Conservation (phyloP, 2,113 vertebrate genomes). For the Odocoileus virginianus region DNA sequence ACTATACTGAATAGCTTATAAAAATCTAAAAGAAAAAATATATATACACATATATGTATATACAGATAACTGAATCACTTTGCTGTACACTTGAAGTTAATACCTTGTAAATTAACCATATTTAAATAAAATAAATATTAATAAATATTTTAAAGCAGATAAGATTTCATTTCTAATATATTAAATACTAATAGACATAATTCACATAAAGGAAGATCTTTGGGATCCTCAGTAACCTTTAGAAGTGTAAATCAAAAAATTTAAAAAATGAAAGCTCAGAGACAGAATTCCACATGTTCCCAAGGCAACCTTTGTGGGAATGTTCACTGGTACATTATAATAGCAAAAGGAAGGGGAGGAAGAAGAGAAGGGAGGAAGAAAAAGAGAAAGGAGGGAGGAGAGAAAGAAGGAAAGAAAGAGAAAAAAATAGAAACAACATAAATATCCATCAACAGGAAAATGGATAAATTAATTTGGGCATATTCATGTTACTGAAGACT, state of each 20-base stretch:
- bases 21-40: background rate
- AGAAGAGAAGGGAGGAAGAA: background rate
- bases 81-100: background rate
- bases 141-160: background rate
- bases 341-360: background rate
- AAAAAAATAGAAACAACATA: background rate
- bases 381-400: background rate
- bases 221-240: background rate
- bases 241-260: background rate
- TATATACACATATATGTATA: background rate
- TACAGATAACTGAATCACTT: background rate
- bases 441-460: background rate
- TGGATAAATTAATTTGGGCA: background rate
- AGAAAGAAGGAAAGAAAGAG: background rate
- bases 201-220: background rate
- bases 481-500: background rate
- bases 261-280: background rate
- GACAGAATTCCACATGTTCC: background rate
- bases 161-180: background rate
- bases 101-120: background rate
- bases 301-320: background rate
- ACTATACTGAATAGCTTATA: background rate
- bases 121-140: background rate
- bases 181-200: background rate
- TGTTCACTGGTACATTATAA: background rate